These are phyloP conservation scores for Naja naja DNA, from an alignment of 2,113 vertebrate genomes.

Conservation along the genomic window DNA sequence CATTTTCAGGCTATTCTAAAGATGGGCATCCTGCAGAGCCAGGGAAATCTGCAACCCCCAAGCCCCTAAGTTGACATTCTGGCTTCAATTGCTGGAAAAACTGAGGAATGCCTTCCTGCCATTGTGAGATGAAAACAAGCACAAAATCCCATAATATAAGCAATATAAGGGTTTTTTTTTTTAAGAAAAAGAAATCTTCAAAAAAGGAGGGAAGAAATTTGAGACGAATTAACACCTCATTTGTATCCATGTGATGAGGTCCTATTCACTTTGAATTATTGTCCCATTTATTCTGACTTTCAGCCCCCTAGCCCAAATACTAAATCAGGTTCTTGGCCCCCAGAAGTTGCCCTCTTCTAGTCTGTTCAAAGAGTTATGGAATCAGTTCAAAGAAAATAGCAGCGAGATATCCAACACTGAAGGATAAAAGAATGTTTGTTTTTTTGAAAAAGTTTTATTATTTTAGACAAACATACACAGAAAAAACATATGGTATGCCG, in stretches of 20 bases:
- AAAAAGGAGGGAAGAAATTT: neutral
- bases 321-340: neutral
- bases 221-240: neutral
- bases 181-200: neutral
- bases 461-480: too few species aligned
- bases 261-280: neutral
- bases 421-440: neutral
- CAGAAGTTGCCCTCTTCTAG: neutral
- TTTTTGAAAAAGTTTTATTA: too few species aligned
- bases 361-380: neutral
- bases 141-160: neutral
- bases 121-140: neutral
- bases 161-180: neutral
- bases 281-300: neutral
- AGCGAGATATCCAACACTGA: neutral
- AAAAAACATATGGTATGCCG: too few species aligned
- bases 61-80: neutral
- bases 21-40: neutral
- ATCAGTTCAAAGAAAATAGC: neutral
- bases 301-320: neutral
- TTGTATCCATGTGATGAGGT: neutral
- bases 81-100: neutral
- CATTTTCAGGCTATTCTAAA: neutral
- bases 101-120: neutral
- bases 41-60: neutral